A percentile compares a stretch with the other conserved stretches of the same genome.
These are phyloP conservation scores for Protobothrops flavoviridis DNA, from an alignment of 2,113 vertebrate species.

Conservation along the genomic window DNA sequence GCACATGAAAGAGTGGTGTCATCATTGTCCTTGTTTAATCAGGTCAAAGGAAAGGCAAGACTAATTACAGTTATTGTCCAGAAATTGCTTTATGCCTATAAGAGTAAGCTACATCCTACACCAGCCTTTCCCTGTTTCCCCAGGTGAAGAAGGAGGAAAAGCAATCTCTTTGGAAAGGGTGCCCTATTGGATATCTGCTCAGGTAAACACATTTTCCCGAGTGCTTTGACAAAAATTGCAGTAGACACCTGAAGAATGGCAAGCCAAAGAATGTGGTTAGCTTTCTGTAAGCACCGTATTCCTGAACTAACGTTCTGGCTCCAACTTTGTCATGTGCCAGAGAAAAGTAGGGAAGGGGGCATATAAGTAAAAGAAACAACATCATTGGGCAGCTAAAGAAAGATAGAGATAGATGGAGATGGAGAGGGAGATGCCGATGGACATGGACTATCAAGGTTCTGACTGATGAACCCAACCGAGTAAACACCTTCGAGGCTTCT, in stretches of 20 bases:
- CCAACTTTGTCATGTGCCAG: neutral
- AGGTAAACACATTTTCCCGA: neutral
- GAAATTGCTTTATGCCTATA: slow-evolving; percentile 67
- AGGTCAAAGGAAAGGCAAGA: slow-evolving; percentile 81
- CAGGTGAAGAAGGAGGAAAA: slow-evolving; percentile 24
- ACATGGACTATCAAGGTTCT: too few relatives aligned
- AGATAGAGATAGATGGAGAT: neutral
- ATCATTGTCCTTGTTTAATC: slow-evolving; percentile 83
- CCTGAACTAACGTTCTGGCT: neutral
- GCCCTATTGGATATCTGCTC: slow-evolving; percentile 24
- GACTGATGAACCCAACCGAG: too few relatives aligned
- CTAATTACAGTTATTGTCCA: slow-evolving; percentile 86
- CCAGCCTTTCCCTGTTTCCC: slow-evolving; percentile 63
- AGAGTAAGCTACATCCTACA: slow-evolving; percentile 72
- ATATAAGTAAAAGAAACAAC: neutral
- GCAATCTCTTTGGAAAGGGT: slow-evolving; percentile 1
- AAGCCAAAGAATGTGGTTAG: neutral
- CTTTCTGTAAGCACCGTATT: neutral
- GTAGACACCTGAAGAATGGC: neutral
- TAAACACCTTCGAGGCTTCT: too few relatives aligned
- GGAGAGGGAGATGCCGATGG: neutral
- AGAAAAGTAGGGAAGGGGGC: neutral
- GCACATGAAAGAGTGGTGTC: slow-evolving; percentile 76
- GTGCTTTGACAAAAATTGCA: neutral
- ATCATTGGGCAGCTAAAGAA: neutral